phyloP scores from a whole-genome alignment of 2,797 vertebrate genomes.

The Neostethus bicornis region DNA sequence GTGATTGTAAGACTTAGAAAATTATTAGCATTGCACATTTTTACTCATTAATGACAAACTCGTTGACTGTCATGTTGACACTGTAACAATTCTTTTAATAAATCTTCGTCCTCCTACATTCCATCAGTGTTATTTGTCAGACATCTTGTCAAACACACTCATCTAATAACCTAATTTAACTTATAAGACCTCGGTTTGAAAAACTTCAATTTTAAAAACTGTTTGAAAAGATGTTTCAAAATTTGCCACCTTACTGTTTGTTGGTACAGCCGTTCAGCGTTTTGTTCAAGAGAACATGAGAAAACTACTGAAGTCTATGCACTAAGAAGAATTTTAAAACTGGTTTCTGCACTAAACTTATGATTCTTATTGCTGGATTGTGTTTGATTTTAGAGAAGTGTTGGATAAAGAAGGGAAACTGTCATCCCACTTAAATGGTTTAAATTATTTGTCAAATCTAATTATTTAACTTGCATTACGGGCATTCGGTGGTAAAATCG shows the following conservation, averaged over 20 bases:
- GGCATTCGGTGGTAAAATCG: background rate
- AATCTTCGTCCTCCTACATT: constrained; percentile 39
- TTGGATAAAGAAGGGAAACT: background rate
- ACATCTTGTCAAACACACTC: constrained; percentile 71
- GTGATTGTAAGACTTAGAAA: no score
- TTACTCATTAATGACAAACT: constrained; percentile 80
- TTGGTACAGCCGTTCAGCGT: background rate
- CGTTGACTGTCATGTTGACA: constrained; percentile 63
- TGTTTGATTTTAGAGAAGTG: background rate
- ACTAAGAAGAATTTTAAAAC: background rate
- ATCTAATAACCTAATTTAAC: constrained; percentile 65
- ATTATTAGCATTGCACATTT: constrained; percentile 63
- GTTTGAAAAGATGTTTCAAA: no score
- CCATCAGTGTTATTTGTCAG: constrained; percentile 73
- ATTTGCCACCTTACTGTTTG: no score
- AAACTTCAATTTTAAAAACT: no score
- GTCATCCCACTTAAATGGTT: background rate
- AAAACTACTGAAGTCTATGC: background rate
- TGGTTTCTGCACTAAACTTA: background rate
- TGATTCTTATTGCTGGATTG: background rate
- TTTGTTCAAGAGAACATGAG: background rate
- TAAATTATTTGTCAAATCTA: background rate
- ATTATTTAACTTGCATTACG: background rate
- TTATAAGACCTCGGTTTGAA: no score
- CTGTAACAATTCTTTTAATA: constrained; percentile 49